Conservation (phyloP, 2,888 invertebrate genomes). For the Pardosa pseudoannulata region DNA sequence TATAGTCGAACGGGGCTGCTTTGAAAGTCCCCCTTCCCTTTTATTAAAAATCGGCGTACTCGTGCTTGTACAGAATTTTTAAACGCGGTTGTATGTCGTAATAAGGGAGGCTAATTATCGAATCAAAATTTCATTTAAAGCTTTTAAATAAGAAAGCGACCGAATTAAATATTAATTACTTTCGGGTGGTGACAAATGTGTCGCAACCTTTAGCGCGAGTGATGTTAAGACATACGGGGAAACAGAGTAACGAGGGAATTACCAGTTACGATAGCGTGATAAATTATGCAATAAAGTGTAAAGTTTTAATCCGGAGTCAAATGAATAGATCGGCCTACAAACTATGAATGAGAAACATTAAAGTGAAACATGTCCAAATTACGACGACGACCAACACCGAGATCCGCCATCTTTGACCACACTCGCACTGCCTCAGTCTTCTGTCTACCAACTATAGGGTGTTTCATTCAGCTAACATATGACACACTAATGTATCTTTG, state of each 20-base stretch:
- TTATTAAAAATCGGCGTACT: too few species aligned
- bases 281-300: background rate
- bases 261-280: background rate
- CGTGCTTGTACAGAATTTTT: too few species aligned
- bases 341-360: background rate
- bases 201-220: background rate
- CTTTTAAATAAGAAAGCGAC: background rate
- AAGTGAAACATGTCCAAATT: conserved; percentile 6
- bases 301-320: conserved; percentile 3
- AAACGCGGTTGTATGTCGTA: too few species aligned
- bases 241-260: background rate
- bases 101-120: background rate
- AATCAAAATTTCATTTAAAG: background rate
- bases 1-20: too few species aligned
- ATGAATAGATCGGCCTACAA: background rate
- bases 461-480: too few species aligned
- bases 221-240: background rate
- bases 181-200: background rate
- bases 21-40: too few species aligned
- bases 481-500: too few species aligned
- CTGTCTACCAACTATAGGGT: too few species aligned
- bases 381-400: too few species aligned
- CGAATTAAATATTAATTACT: conserved; percentile 14
- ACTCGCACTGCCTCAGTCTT: too few species aligned
- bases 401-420: too few species aligned